phyloP scores from a whole-genome alignment of 2,797 vertebrate genomes.

The Platalea minor region DNA sequence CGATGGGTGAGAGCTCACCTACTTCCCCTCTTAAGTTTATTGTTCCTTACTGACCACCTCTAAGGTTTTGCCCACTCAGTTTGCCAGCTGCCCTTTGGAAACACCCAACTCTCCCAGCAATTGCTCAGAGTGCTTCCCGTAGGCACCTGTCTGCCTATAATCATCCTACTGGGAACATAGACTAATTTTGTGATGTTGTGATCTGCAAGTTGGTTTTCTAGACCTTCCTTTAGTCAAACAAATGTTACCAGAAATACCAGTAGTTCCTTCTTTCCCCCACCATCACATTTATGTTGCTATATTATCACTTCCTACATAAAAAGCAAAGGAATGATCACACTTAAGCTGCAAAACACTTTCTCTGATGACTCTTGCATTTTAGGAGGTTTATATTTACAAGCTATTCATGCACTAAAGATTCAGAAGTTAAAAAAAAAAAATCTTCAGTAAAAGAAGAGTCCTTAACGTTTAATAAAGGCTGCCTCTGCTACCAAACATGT shows the following conservation, averaged over 20 bases:
- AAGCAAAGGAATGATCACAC: background rate
- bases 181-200: background rate
- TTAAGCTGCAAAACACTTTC: background rate
- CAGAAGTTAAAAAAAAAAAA: background rate
- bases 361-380: background rate
- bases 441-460: background rate
- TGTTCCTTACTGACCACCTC: background rate
- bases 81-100: background rate
- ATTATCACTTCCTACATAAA: slow-evolving; percentile 22
- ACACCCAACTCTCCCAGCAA: background rate
- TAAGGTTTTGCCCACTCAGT: background rate
- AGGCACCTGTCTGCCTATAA: background rate
- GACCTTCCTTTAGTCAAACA: background rate
- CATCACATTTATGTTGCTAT: background rate
- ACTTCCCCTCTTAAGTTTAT: background rate
- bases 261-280: background rate
- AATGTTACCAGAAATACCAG: background rate
- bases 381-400: background rate
- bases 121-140: background rate
- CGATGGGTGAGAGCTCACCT: background rate
- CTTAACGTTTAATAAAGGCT: background rate
- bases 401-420: background rate
- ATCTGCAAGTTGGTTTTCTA: background rate
- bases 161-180: background rate
- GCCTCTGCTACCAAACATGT: background rate